Evolutionary conservation across 2,888 invertebrate species (phyloP).

Genomic region (Noctua janthina): DNA sequence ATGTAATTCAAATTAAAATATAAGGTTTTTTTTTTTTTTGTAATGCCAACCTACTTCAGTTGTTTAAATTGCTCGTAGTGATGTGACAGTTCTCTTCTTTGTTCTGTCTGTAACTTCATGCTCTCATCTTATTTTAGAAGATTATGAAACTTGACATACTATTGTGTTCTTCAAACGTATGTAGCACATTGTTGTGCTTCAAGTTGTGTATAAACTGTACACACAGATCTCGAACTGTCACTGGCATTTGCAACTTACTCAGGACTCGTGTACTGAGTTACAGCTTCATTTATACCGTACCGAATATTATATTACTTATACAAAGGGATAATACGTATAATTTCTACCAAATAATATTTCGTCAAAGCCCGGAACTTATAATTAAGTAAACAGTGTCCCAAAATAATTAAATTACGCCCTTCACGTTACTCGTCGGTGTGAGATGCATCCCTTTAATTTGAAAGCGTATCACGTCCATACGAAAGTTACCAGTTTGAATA

Average conservation of each 20-base stretch:
- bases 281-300: constrained; percentile 5
- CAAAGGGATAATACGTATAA: constrained; percentile 2
- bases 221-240: constrained; percentile 33
- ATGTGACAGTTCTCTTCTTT: not conserved
- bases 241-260: constrained; percentile 28
- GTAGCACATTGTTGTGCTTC: constrained; percentile 23
- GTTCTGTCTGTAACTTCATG: not conserved
- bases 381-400: constrained; percentile 5
- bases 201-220: constrained; percentile 30
- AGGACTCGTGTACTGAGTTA: constrained; percentile 4
- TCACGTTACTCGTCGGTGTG: constrained; percentile 60
- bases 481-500: constrained; percentile 79
- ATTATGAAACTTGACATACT: constrained; percentile 4
- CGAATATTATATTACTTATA: constrained; percentile 6
- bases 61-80: not conserved
- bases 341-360: constrained; percentile 16
- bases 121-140: constrained; percentile 7
- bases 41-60: not conserved
- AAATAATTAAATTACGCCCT: constrained; percentile 30
- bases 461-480: constrained; percentile 75
- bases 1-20: not conserved
- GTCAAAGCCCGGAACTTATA: constrained; percentile 7
- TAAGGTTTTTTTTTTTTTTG: not conserved
- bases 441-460: constrained; percentile 67
- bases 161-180: constrained; percentile 14